These are phyloP conservation scores for Apodemus speciosus DNA, from an alignment of 2,113 vertebrate genomes.

Conservation along the genomic window DNA sequence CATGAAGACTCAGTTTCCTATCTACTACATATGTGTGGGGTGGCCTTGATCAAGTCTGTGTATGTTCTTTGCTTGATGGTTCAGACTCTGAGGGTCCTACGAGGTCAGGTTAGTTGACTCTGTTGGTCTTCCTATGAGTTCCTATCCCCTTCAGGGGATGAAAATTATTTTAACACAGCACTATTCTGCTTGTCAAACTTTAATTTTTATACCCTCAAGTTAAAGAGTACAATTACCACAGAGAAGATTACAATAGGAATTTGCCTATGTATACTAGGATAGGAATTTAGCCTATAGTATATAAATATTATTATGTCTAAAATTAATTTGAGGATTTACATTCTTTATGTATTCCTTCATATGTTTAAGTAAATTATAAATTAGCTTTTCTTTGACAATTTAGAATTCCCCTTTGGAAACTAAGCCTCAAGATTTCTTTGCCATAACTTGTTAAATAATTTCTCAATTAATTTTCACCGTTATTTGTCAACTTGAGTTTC, in stretches of 20 bases:
- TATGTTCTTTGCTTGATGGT: too few relatives aligned
- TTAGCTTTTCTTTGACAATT: background rate
- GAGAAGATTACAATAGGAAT: background rate
- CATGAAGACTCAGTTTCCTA: too few relatives aligned
- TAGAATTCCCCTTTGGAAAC: slow-evolving; percentile 37
- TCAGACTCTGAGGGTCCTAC: too few relatives aligned
- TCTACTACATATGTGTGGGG: too few relatives aligned
- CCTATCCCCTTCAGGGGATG: too few relatives aligned
- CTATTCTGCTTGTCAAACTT: background rate
- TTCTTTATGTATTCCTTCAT: background rate
- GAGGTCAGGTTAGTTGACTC: too few relatives aligned
- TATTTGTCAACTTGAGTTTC: background rate
- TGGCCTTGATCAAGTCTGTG: too few relatives aligned
- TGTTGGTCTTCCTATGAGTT: too few relatives aligned
- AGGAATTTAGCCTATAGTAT: background rate
- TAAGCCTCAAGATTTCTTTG: background rate
- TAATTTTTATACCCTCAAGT: background rate
- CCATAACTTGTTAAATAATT: background rate
- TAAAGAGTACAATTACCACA: background rate
- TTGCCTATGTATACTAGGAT: background rate
- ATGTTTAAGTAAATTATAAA: background rate
- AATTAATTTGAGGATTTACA: background rate
- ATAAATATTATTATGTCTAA: background rate
- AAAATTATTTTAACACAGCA: background rate
- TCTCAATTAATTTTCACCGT: slow-evolving; percentile 20